Evolutionary conservation across 1,140 invertebrate species (phyloP).

Genomic region (Diorhabda sublineata): DNA sequence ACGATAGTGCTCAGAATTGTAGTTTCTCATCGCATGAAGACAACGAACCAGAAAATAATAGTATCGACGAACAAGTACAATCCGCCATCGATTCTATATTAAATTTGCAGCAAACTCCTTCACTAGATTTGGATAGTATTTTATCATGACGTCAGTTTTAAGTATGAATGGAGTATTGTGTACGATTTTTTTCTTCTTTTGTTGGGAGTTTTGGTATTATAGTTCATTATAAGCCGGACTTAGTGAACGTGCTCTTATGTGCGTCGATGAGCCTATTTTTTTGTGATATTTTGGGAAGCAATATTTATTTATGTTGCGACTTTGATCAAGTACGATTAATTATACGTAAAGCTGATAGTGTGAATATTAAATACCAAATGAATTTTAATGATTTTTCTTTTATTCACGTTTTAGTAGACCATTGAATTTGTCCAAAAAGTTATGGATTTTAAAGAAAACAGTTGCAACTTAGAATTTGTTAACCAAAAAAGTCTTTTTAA

Average conservation of each 20-base stretch:
- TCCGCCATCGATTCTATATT: slow-evolving; percentile 74
- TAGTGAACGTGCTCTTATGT: not conserved
- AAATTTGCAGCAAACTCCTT: slow-evolving; percentile 57
- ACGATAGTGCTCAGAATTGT: slow-evolving; percentile 27
- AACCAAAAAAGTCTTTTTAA: too few relatives aligned
- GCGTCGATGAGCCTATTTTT: not conserved
- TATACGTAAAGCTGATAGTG: too few relatives aligned
- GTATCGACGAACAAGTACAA: slow-evolving; percentile 71
- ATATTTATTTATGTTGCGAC: not conserved
- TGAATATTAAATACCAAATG: too few relatives aligned
- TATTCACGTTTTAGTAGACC: too few relatives aligned
- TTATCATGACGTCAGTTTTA: slow-evolving; percentile 45
- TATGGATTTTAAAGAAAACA: too few relatives aligned
- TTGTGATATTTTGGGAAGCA: slow-evolving; percentile 10
- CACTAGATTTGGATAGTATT: slow-evolving; percentile 44
- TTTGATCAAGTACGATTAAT: not conserved
- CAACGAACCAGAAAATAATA: slow-evolving; percentile 51
- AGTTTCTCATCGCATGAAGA: slow-evolving; percentile 32
- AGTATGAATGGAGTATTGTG: slow-evolving; percentile 2
- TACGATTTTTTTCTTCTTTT: not conserved
- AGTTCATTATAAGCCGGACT: not conserved
- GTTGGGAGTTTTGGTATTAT: not conserved
- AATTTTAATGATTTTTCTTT: too few relatives aligned
- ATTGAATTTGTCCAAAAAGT: too few relatives aligned
- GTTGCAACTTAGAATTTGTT: too few relatives aligned